A percentile compares a stretch with the other conserved stretches of the same genome.
phyloP scores from a whole-genome alignment of 2,113 vertebrate species.

The Hypocryptadius cinnamomeus region DNA sequence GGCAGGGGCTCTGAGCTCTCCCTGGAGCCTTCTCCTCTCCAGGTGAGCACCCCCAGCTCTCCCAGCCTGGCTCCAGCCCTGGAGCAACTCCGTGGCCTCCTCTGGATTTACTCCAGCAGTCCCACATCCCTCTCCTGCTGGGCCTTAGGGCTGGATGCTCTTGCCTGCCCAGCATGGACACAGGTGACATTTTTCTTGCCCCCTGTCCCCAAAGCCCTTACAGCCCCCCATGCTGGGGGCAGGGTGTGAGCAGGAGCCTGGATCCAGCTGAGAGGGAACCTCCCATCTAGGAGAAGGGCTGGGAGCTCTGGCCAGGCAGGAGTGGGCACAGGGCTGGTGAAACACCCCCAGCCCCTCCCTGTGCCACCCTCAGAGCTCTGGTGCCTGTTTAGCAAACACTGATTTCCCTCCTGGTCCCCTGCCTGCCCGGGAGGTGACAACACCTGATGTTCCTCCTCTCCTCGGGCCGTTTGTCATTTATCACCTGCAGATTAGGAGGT shows the following conservation, averaged over 20 bases:
- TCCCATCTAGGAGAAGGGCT: accelerated
- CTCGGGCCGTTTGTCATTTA: neutral
- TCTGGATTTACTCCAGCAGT: neutral
- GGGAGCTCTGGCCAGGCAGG: neutral
- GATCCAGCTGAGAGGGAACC: neutral
- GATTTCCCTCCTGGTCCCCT: neutral
- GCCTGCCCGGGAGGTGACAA: neutral
- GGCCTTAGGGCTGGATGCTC: neutral
- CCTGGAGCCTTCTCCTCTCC: neutral
- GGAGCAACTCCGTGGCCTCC: accelerated
- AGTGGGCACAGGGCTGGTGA: neutral
- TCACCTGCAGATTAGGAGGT: conserved; percentile 29
- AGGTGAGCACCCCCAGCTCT: neutral
- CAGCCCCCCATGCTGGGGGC: accelerated
- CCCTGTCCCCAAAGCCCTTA: neutral
- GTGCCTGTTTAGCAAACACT: neutral
- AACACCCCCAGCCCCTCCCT: neutral
- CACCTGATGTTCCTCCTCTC: neutral
- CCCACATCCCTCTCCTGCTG: neutral
- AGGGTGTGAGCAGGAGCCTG: neutral
- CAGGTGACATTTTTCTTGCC: neutral
- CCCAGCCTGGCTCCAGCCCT: neutral
- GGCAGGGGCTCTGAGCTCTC: neutral
- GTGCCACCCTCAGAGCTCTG: neutral
- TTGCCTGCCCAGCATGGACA: accelerated